Conservation (phyloP, 1,140 invertebrate species). For the Mya arenaria region DNA sequence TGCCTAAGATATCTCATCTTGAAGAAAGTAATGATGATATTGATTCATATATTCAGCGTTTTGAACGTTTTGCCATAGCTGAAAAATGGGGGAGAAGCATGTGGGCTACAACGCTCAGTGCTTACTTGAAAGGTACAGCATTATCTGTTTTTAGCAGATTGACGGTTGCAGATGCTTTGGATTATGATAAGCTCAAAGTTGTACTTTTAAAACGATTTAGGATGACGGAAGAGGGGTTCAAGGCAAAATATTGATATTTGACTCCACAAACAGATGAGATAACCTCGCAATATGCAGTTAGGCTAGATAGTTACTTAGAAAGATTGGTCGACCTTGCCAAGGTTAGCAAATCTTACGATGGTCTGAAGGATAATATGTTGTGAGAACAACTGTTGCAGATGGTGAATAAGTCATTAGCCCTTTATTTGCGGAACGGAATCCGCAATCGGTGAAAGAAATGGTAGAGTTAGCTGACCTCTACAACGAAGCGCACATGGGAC, state of each 20-base stretch:
- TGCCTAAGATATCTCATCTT: not conserved
- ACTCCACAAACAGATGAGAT: not conserved
- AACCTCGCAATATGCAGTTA: not conserved
- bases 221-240: not conserved
- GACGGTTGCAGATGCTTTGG: not conserved
- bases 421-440: not conserved
- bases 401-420: not conserved
- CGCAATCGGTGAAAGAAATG: not conserved
- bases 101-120: not conserved
- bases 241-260: not conserved
- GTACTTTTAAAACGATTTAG: constrained; percentile 8
- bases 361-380: not conserved
- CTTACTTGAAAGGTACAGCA: not conserved
- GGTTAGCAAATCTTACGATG: not conserved
- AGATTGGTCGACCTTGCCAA: not conserved
- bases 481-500: not conserved
- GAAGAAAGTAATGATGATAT: constrained; percentile 12
- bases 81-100: not conserved
- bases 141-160: not conserved
- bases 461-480: not conserved
- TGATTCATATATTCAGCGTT: not conserved
- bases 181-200: not conserved
- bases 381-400: not conserved
- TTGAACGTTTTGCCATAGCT: not conserved
- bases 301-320: not conserved